Conservation (phyloP, 2,113 vertebrate species). For the Hippoglossus stenolepis region DNA sequence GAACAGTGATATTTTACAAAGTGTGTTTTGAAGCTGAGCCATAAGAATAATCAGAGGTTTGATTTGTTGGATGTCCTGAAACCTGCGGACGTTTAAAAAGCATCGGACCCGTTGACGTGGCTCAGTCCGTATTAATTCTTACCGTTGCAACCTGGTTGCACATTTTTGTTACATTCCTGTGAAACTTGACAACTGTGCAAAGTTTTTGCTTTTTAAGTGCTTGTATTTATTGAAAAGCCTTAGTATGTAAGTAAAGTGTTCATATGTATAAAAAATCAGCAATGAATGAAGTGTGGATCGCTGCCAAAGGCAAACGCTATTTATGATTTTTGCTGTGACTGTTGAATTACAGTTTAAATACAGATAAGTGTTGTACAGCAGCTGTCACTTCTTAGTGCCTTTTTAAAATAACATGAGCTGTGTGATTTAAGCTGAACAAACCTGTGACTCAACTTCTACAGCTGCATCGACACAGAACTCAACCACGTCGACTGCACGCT, state of each 20-base stretch:
- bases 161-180: constrained; percentile 77
- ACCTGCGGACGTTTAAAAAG: not conserved
- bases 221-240: constrained; percentile 79
- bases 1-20: not conserved
- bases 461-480: not conserved
- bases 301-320: constrained; percentile 82
- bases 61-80: not conserved
- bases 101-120: not conserved
- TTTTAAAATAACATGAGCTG: constrained; percentile 30
- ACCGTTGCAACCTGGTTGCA: constrained; percentile 52
- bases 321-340: constrained; percentile 67
- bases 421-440: constrained; percentile 17
- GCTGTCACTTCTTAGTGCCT: constrained; percentile 54
- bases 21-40: constrained; percentile 7
- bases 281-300: constrained; percentile 56
- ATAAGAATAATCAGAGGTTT: not conserved
- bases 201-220: constrained; percentile 47
- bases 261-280: constrained; percentile 52
- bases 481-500: constrained; percentile 42
- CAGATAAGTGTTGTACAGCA: constrained; percentile 6
- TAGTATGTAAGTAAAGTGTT: constrained; percentile 45
- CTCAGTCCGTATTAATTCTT: not conserved
- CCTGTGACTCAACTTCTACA: constrained; percentile 39
- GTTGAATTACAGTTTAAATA: constrained; percentile 7
- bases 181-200: constrained; percentile 75